A percentile compares a stretch with the other conserved stretches of the same genome.
phyloP scores from a whole-genome alignment of 2,888 invertebrate genomes.

The Drosophila barbarae region DNA sequence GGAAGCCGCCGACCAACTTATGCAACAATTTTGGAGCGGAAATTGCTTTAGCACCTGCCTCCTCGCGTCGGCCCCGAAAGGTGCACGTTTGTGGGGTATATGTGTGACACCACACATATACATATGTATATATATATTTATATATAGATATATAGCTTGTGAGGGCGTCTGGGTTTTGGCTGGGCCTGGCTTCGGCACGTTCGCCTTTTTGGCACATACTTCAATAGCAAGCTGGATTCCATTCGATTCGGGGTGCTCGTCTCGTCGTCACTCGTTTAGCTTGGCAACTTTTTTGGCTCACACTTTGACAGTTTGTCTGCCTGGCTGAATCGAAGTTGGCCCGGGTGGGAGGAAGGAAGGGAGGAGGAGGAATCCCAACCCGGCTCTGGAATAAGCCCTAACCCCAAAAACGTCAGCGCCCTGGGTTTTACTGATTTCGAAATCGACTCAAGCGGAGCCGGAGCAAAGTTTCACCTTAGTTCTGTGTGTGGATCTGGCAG shows the following conservation, averaged over 20 bases:
- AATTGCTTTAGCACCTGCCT: conserved; percentile 76
- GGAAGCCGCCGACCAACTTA: conserved; percentile 64
- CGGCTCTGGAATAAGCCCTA: conserved; percentile 21
- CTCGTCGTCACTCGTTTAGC: conserved; percentile 67
- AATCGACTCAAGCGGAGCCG: conserved; percentile 65
- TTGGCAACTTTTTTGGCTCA: conserved; percentile 72
- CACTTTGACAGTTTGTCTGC: conserved; percentile 74
- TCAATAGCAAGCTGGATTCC: conserved; percentile 74
- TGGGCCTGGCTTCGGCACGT: conserved; percentile 51
- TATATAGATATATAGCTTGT: conserved; percentile 4
- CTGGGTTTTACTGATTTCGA: conserved; percentile 69
- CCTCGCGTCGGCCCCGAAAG: conserved; percentile 21
- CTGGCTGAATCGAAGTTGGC: conserved; percentile 31
- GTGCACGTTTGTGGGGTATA: conserved; percentile 19
- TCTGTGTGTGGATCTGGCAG: conserved; percentile 35
- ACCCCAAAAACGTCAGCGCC: conserved; percentile 58
- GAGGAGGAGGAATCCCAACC: background rate
- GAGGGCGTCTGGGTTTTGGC: conserved; percentile 24
- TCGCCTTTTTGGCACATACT: conserved; percentile 74
- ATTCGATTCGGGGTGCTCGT: conserved; percentile 62
- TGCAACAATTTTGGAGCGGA: conserved; percentile 76
- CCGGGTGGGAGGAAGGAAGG: background rate
- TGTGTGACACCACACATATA: conserved; percentile 21
- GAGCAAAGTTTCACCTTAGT: conserved; percentile 49
- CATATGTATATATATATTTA: background rate